phyloP scores from a whole-genome alignment of 1,140 invertebrate genomes.

The Drosophila busckii region DNA sequence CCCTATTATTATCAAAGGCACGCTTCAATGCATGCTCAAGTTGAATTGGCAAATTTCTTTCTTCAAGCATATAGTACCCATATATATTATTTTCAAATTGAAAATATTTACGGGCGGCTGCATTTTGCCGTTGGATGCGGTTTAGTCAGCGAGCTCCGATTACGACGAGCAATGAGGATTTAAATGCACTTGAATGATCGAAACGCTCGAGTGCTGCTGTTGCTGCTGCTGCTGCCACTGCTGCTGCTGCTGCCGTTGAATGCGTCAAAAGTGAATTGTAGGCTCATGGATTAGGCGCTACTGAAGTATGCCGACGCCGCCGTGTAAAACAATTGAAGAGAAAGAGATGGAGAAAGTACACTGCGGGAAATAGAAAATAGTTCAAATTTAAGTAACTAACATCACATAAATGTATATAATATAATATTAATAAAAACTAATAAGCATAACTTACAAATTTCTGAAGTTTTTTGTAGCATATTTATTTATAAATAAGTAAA shows the following conservation, averaged over 20 bases:
- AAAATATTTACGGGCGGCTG: constrained; percentile 54
- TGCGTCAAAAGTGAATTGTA: constrained; percentile 75
- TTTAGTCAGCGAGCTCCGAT: constrained; percentile 41
- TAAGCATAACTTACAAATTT: too few relatives aligned
- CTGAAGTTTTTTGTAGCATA: too few relatives aligned
- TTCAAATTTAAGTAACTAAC: too few relatives aligned
- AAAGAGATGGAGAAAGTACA: background rate
- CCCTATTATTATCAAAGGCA: constrained; percentile 21
- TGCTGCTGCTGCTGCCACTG: background rate
- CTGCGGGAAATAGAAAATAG: constrained; percentile 29
- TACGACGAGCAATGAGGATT: constrained; percentile 52
- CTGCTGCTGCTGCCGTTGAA: constrained; percentile 14
- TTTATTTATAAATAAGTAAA: too few relatives aligned
- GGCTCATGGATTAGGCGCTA: constrained; percentile 57
- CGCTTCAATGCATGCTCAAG: constrained; percentile 32
- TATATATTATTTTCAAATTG: background rate
- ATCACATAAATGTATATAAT: too few relatives aligned
- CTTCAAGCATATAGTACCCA: too few relatives aligned
- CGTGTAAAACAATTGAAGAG: background rate
- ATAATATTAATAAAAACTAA: too few relatives aligned
- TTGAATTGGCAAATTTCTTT: constrained; percentile 40
- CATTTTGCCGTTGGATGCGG: constrained; percentile 46
- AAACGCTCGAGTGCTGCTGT: constrained; percentile 35
- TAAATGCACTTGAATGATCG: constrained; percentile 69
- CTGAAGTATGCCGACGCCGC: constrained; percentile 55